Evolutionary conservation across 2,113 vertebrate species (phyloP), one percentile per base, ranked within the genome.

Genomic region (Oxyruncus cristatus): DNA sequence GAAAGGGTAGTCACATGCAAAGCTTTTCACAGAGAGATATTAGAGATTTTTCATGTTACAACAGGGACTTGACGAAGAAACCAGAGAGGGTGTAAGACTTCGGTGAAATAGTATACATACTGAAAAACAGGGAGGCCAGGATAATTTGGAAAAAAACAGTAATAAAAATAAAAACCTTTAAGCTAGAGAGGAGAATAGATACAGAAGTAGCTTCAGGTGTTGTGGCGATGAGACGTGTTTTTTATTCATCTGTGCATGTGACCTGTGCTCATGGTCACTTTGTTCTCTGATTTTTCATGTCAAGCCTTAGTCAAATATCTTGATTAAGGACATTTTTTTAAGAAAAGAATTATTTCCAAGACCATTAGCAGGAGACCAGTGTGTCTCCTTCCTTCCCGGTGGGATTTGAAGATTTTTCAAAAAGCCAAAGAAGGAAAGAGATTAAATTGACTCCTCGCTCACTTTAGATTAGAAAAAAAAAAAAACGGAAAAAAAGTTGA

Each of bases 201-300:
- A 11, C 1, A 52, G 4, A 66, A 73, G 53, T 30, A 66, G 8
- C 17, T 71, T 66, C 27, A 6, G 6, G 9, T 1, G 1, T 35
- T 70, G 7, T 18, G 9, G 30, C 79, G 24, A 20, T 1, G 0
- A n/a, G 20, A 39, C 3, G 1, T 58, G 8, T 1, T n/a, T 83
- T 56, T 62, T 5, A 7, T 83, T 55, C 32, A 62, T 6, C 4
- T 71, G 8, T 28, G 18, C 6, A 26, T 7, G 26, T 35, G 49
- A 15, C 4, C 66, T 59, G 12, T 42, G 27, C 8, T 11, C 5
- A 20, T 6, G 9, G 14, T 61, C 35, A 67, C 1, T 33, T 18
- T 21, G 5, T 11, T 76, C 1, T 2, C 21, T 35, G 18, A 50
- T 27, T 8, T 61, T 81, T 84, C 66, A 12, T 24, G 17, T 28